These are phyloP conservation scores for Camelus dromedarius DNA, from an alignment of 2,113 vertebrate species.

Conservation along the genomic window DNA sequence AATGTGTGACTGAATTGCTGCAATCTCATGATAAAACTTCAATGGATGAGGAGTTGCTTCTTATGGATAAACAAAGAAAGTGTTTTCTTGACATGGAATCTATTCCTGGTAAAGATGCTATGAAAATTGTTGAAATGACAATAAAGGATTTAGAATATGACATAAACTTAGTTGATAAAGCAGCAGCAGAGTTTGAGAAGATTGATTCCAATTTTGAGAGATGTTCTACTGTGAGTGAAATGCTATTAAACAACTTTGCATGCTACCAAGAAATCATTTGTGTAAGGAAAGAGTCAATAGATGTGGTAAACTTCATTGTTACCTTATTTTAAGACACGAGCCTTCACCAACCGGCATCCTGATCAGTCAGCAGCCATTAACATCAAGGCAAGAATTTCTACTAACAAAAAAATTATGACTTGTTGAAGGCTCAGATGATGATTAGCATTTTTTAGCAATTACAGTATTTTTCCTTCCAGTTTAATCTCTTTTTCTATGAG, in stretches of 20 bases:
- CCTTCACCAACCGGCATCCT: neutral
- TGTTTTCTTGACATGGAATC: neutral
- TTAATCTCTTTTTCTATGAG: neutral
- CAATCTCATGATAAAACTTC: neutral
- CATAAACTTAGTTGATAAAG: neutral
- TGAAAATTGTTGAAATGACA: neutral
- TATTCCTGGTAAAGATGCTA: neutral
- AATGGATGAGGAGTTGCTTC: neutral
- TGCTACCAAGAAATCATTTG: neutral
- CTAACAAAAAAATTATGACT: neutral
- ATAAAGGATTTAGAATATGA: neutral
- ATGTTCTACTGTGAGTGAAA: neutral
- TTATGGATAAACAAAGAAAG: neutral
- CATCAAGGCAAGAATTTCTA: neutral
- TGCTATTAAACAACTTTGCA: neutral
- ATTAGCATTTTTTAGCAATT: neutral
- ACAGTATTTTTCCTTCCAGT: neutral
- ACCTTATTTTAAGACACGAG: neutral
- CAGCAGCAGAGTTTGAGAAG: neutral
- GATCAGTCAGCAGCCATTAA: neutral
- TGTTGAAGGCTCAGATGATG: neutral
- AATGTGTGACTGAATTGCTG: neutral
- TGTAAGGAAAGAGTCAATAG: neutral
- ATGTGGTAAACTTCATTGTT: neutral
- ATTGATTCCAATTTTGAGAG: neutral